A percentile compares a stretch with the other conserved stretches of the same genome.
Evolutionary conservation across 2,888 invertebrate species (phyloP).

Genomic region (Tinea trinotella): DNA sequence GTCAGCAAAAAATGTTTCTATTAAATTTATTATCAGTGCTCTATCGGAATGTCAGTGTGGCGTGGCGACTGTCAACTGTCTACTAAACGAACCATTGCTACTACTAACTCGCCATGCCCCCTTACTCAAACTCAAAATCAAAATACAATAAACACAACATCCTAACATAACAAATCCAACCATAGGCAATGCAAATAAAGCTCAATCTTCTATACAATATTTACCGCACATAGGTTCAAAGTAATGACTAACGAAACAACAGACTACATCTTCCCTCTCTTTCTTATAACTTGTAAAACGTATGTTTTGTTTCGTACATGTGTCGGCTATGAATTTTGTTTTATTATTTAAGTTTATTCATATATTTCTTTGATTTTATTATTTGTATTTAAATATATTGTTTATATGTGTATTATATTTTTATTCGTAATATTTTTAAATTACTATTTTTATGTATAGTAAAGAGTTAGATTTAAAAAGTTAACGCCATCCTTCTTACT

Average conservation of each 20-base stretch:
- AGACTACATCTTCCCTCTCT: slow-evolving; percentile 41
- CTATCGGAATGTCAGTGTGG: slow-evolving; percentile 71
- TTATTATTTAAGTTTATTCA: slow-evolving; percentile 23
- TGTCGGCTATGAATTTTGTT: slow-evolving; percentile 32
- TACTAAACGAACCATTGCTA: slow-evolving; percentile 71
- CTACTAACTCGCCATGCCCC: slow-evolving; percentile 67
- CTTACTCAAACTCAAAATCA: slow-evolving; percentile 36
- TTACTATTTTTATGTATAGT: background rate
- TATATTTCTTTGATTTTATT: background rate
- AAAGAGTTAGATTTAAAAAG: slow-evolving; percentile 23
- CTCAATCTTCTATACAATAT: background rate
- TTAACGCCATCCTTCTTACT: slow-evolving; percentile 54
- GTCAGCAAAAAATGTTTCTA: slow-evolving; percentile 56
- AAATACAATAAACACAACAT: background rate
- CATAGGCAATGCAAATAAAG: too few relatives aligned
- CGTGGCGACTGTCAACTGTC: slow-evolving; percentile 72
- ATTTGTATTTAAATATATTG: background rate
- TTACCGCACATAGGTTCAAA: background rate
- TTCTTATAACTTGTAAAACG: slow-evolving; percentile 31
- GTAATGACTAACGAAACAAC: background rate
- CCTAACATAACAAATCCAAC: background rate
- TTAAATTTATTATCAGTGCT: slow-evolving; percentile 64
- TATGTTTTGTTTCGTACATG: slow-evolving; percentile 41
- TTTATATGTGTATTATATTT: background rate
- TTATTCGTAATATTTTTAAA: background rate